Evolutionary conservation across 2,113 vertebrate species (phyloP).

Genomic region (Saccopteryx bilineata): DNA sequence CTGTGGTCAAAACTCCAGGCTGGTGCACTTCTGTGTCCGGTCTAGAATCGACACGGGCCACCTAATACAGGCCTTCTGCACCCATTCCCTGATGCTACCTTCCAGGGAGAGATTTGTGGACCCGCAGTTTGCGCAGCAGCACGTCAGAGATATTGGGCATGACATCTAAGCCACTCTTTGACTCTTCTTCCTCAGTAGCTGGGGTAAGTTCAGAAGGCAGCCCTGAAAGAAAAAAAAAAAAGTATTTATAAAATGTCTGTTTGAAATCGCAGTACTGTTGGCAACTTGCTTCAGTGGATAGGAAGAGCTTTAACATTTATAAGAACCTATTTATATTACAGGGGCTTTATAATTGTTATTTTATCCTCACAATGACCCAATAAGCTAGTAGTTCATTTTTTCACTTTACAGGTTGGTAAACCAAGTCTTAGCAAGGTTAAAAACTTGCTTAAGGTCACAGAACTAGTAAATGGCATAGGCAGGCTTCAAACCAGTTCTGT

Average conservation of each 20-base stretch:
- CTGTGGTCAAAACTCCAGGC: neutral
- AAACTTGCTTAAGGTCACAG: neutral
- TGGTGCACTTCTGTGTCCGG: neutral
- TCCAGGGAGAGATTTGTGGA: constrained; percentile 93
- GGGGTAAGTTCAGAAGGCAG: constrained; percentile 84
- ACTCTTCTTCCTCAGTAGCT: constrained; percentile 88
- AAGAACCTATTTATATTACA: neutral
- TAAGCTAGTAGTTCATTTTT: constrained; percentile 6
- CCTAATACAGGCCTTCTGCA: neutral
- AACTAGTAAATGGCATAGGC: neutral
- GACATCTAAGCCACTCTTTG: constrained; percentile 91
- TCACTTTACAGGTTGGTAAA: neutral
- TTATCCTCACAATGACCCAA: neutral
- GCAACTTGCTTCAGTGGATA: neutral
- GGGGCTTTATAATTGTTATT: constrained; percentile 21
- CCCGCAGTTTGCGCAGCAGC: constrained; percentile 95
- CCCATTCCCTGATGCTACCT: constrained; percentile 88
- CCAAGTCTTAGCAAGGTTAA: constrained; percentile 5
- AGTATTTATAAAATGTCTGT: constrained; percentile 32
- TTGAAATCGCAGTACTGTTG: neutral
- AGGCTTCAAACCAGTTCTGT: neutral
- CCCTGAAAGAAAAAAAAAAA: constrained; percentile 85
- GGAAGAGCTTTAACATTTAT: constrained; percentile 10
- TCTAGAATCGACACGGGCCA: neutral
- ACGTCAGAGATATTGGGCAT: constrained; percentile 97